These are phyloP conservation scores for Taenioides sp. DNA, from an alignment of 2,797 vertebrate species.

Conservation along the genomic window DNA sequence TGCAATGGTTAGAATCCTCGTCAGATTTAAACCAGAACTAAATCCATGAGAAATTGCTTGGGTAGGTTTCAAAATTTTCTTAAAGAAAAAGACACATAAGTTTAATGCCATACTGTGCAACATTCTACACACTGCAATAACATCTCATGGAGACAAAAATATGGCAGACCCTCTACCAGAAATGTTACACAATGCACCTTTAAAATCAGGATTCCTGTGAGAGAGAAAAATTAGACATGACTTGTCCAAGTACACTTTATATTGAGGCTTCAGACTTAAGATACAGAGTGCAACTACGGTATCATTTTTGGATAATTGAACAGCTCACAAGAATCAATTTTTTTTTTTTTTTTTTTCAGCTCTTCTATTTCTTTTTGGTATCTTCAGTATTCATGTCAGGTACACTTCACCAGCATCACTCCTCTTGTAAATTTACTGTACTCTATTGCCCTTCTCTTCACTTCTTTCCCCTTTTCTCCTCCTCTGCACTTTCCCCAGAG, in stretches of 20 bases:
- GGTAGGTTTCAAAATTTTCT: background rate
- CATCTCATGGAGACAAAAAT: background rate
- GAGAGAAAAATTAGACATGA: background rate
- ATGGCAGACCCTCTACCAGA: background rate
- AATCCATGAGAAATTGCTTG: background rate
- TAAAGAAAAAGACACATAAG: too few relatives aligned
- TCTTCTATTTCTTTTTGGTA: background rate
- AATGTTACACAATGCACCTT: background rate
- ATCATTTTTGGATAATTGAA: constrained; percentile 1
- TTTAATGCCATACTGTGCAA: too few relatives aligned
- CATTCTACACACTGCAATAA: too few relatives aligned
- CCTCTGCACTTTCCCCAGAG: constrained; percentile 40
- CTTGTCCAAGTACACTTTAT: background rate
- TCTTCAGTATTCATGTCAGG: constrained; percentile 33
- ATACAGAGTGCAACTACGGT: background rate
- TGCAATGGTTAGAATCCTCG: too few relatives aligned
- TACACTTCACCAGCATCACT: constrained; percentile 28
- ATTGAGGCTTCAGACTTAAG: constrained; percentile 13
- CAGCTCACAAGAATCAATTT: background rate
- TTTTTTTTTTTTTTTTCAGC: background rate
- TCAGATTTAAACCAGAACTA: too few relatives aligned
- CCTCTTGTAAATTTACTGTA: constrained; percentile 19
- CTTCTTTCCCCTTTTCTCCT: constrained; percentile 26
- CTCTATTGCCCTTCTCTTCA: constrained; percentile 36
- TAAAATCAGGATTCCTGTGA: too few relatives aligned